Conservation (phyloP, 2,797 vertebrate species). For the Phrynocephalus vlangalii region DNA sequence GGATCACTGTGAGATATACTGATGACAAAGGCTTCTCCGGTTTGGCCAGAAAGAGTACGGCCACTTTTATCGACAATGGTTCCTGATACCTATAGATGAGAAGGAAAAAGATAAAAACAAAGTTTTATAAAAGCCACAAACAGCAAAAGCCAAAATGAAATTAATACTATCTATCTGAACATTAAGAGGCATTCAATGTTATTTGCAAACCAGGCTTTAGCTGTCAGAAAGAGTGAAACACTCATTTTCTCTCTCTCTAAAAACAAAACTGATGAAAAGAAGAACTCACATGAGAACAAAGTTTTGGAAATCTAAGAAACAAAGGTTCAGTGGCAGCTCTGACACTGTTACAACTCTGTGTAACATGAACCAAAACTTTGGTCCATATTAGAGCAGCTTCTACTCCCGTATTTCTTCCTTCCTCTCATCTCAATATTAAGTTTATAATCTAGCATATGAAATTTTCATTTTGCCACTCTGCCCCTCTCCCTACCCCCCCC, state of each 20-base stretch:
- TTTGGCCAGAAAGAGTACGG: conserved; percentile 95
- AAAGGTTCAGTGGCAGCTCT: no score
- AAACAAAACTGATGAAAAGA: background rate
- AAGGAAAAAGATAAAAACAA: conserved; percentile 25
- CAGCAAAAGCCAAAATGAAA: conserved; percentile 6
- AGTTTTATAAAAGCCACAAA: conserved; percentile 10
- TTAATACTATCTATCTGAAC: background rate
- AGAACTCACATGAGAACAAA: background rate
- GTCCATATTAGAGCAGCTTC: background rate
- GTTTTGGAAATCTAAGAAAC: background rate
- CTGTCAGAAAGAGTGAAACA: background rate
- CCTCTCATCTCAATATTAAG: background rate
- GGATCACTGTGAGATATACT: conserved; percentile 90
- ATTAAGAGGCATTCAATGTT: background rate
- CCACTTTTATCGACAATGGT: conserved; percentile 97
- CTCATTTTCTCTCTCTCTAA: background rate
- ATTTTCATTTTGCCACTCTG: conserved; percentile 10
- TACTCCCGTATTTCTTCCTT: background rate
- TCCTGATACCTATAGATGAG: conserved; percentile 88
- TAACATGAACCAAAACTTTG: background rate
- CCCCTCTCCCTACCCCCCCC: no score
- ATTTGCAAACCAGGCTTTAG: background rate
- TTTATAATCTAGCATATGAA: background rate
- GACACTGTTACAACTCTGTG: no score
- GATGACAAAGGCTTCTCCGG: conserved; percentile 94